Evolutionary conservation across 2,888 invertebrate species (phyloP), one percentile per base, ranked within the genome.

Genomic region (Omphaloscelis lunosa): DNA sequence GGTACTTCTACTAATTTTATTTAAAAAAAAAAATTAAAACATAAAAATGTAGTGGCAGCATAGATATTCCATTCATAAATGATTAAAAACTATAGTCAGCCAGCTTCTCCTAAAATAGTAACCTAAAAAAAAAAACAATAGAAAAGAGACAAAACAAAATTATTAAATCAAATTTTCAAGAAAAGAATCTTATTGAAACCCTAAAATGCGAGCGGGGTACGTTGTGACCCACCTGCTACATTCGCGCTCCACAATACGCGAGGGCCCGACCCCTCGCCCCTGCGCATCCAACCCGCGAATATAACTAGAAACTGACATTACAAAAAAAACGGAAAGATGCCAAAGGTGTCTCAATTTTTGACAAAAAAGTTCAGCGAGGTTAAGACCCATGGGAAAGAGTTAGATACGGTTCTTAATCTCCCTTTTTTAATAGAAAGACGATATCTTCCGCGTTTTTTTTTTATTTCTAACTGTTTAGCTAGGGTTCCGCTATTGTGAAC

Each of bases 311-410:
- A 86, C 88, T 89, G 88, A 91, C 92, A 92, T 91, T 89, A 90
- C 88, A 92, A 94, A 96, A 96, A 34, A 95, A 95, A 92, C 92
- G 92, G 85, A 96, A 96, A 96, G 96, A 96, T 96, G 94, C 90
- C 96, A 96, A 96, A 96, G 96, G 96, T 96, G 96, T 96, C 96
- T 95, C 94, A 94, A 94, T 95, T 96, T 95, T 94, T 90, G 89
- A 89, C 92, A 92, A 94, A 79, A 95, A 81, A 93, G 88, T 92
- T 92, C 93, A 92, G 93, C 92, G 94, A 96, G 96, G 96, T 96
- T 96, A 96, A 96, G 96, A 96, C 94, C 95, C 96, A 95, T 96
- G 96, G 96, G 96, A 96, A 96, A 96, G 96, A 96, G 96, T 96
- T 96, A 95, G 95, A 93, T 93, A 93, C 93, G 94, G 89, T 92